Evolutionary conservation across 2,888 invertebrate species (phyloP), one percentile per base, ranked within the genome.

Genomic region (Nemoura dubitans): DNA sequence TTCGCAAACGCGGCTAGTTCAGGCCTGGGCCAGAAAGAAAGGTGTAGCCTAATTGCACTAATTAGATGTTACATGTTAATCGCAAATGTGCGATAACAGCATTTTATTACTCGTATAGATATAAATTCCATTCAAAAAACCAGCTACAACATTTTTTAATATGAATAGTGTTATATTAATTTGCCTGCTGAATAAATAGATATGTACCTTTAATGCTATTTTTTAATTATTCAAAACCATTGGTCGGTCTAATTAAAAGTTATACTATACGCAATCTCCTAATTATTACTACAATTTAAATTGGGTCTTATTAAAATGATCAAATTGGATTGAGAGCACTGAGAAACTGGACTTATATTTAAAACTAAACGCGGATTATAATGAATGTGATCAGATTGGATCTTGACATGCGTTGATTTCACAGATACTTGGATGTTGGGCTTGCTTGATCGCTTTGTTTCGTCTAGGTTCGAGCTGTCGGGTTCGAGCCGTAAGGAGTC

Each of bases 281-380:
- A 83, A 83, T 83, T 83, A 42, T 83, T 83, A 30, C 29, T 82
- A 43, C 83, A 83, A 83, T 42, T 42, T 78, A 78, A 78, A 27
- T 28, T 78, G 59, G 59, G 59, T 21, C 3, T 59, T 59, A 59
- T 59, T 59, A 59, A 59, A 59, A 59, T 59, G 14, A 59, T 59
- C 59, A 59, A 59, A 59, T 59, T 59, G 59, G 59, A 59, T 21
- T 59, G 59, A 59, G 59, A 59, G 21, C 59, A 59, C 14, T 21
- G 59, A 59, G 59, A 21, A 59, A 59, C 59, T 59, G 59, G 21
- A 21, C 21, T 59, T 10, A 59, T 10, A 59, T 59, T 59, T 21
- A 21, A 59, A 59, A 59, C 59, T 21, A 21, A 59, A 7, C 59
- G 59, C 2, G 21, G 59, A 59, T 21, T 21, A 59, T 59, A 59